Evolutionary conservation across 2,888 invertebrate genomes (phyloP).

Genomic region (Acrobasis consociella): DNA sequence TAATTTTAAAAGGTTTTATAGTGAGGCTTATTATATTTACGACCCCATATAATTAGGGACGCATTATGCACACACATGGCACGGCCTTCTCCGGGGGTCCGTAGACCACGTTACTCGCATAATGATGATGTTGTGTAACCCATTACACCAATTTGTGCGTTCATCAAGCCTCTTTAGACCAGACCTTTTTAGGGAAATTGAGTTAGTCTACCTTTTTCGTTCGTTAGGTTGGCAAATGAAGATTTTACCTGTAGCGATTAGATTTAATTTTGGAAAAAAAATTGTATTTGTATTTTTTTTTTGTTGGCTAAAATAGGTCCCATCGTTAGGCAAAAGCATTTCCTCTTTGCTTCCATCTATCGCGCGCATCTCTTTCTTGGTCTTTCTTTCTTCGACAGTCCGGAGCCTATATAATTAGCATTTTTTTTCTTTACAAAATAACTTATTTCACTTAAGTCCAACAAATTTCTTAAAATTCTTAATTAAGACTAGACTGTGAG

Average conservation of each 20-base stretch:
- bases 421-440: too few relatives aligned
- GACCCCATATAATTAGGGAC: not conserved
- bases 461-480: not conserved
- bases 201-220: not conserved
- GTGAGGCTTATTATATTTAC: not conserved
- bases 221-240: not conserved
- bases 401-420: too few relatives aligned
- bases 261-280: not conserved
- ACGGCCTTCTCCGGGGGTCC: slow-evolving; percentile 4
- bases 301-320: too few relatives aligned
- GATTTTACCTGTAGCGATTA: not conserved
- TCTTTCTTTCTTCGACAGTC: too few relatives aligned
- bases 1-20: too few relatives aligned
- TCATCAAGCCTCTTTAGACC: slow-evolving; percentile 7
- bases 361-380: too few relatives aligned
- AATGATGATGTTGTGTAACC: slow-evolving; percentile 14
- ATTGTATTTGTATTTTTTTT: too few relatives aligned
- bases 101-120: slow-evolving; percentile 3
- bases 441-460: too few relatives aligned
- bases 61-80: not conserved
- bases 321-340: too few relatives aligned
- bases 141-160: slow-evolving; percentile 14
- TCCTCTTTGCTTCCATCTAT: too few relatives aligned
- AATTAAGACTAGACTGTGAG: not conserved
- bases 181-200: slow-evolving; percentile 2